Evolutionary conservation across 2,888 invertebrate species (phyloP).

Genomic region (Drosophila villosipedis): DNA sequence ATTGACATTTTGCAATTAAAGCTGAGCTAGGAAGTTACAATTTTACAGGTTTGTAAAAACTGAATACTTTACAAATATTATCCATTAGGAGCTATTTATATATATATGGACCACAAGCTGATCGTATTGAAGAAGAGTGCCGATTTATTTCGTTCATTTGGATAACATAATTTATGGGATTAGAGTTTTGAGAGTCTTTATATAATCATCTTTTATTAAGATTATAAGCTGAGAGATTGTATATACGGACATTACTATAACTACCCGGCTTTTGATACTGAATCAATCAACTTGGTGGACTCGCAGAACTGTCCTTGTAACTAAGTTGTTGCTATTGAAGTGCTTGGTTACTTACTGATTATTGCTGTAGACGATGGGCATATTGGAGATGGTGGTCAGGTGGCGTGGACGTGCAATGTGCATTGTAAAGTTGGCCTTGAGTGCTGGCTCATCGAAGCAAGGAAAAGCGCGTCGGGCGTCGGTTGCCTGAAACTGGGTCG

Average conservation of each 20-base stretch:
- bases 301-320: background rate
- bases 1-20: too few species aligned
- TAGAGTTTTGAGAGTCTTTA: too few species aligned
- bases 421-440: slow-evolving; percentile 92
- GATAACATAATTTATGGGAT: too few species aligned
- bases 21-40: too few species aligned
- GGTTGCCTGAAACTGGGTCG: slow-evolving; percentile 93
- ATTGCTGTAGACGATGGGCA: slow-evolving; percentile 86
- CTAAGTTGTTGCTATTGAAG: background rate
- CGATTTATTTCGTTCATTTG: too few species aligned
- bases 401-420: slow-evolving; percentile 90
- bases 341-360: slow-evolving; percentile 74
- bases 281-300: background rate
- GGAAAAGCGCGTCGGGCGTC: slow-evolving; percentile 93
- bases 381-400: slow-evolving; percentile 92
- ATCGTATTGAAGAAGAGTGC: background rate
- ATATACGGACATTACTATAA: too few species aligned
- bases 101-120: background rate
- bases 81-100: background rate
- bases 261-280: background rate
- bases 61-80: too few species aligned
- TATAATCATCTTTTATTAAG: too few species aligned
- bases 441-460: slow-evolving; percentile 94
- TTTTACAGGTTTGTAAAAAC: too few species aligned
- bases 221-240: too few species aligned